A percentile compares a stretch with the other conserved stretches of the same genome.
phyloP scores from a whole-genome alignment of 2,797 vertebrate genomes.

The Sarcoramphus papa region DNA sequence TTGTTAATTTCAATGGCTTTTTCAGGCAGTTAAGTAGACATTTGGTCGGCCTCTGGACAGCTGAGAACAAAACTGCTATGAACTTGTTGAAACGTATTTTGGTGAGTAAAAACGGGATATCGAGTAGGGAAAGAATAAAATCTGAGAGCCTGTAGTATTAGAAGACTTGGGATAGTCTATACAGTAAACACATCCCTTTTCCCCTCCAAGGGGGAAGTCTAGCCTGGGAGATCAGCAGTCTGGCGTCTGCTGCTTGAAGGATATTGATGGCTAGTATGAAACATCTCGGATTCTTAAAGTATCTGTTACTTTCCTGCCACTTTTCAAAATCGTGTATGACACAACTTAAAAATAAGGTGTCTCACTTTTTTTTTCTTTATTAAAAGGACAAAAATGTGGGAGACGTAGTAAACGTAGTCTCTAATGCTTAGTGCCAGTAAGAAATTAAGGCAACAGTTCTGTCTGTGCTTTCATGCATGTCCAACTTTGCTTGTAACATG shows the following conservation, averaged over 20 bases:
- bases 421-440: neutral
- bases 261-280: neutral
- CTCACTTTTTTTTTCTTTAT: neutral
- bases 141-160: neutral
- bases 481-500: neutral
- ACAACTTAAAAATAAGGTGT: neutral
- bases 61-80: slow-evolving; percentile 91
- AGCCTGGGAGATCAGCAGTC: neutral
- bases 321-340: neutral
- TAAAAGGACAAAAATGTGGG: neutral
- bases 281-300: neutral
- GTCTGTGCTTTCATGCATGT: neutral
- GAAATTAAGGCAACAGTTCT: neutral
- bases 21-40: slow-evolving; percentile 96
- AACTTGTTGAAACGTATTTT: slow-evolving; percentile 96
- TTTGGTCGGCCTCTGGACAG: slow-evolving; percentile 96
- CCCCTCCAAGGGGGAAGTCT: neutral
- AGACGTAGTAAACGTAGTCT: neutral
- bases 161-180: neutral
- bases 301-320: neutral
- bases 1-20: slow-evolving; percentile 58
- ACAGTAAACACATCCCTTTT: neutral
- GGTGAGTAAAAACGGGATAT: slow-evolving; percentile 70
- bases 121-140: neutral
- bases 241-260: neutral